These are phyloP conservation scores for Sinocyclocheilus anshuiensis DNA, from an alignment of 2,113 vertebrate species.

Conservation along the genomic window DNA sequence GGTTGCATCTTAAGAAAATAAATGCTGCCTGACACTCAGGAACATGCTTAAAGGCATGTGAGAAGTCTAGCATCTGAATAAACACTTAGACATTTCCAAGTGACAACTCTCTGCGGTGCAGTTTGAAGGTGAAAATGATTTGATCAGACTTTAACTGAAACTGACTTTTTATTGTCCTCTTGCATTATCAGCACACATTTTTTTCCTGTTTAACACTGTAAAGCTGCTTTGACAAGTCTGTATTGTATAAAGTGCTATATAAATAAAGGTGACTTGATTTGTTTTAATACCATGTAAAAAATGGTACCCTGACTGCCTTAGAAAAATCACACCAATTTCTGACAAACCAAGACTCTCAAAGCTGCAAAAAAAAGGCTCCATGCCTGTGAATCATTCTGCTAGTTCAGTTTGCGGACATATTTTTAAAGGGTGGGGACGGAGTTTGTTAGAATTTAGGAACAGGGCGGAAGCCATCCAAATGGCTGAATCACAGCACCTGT, in stretches of 20 bases:
- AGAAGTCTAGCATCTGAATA: neutral
- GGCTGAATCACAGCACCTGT: neutral
- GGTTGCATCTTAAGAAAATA: slow-evolving; percentile 52
- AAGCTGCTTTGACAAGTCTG: too few species aligned
- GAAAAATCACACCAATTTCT: neutral
- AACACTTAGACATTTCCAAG: neutral
- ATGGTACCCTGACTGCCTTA: too few species aligned
- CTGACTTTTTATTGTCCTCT: too few species aligned
- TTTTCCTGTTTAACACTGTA: too few species aligned
- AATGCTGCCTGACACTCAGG: neutral
- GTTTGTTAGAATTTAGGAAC: neutral
- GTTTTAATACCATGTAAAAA: too few species aligned
- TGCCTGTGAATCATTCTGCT: neutral
- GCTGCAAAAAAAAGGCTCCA: neutral
- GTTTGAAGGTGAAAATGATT: neutral
- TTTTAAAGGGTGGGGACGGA: neutral
- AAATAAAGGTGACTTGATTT: too few species aligned
- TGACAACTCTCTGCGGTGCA: neutral
- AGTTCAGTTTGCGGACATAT: neutral
- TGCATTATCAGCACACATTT: too few species aligned
- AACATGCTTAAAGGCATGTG: neutral
- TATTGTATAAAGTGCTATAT: too few species aligned
- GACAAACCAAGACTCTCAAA: too few species aligned
- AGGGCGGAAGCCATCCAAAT: neutral
- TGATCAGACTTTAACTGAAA: too few species aligned